Base-by-base conservation (phyloP, 2,888 invertebrate genomes). In the Clistopyga incitator region DNA sequence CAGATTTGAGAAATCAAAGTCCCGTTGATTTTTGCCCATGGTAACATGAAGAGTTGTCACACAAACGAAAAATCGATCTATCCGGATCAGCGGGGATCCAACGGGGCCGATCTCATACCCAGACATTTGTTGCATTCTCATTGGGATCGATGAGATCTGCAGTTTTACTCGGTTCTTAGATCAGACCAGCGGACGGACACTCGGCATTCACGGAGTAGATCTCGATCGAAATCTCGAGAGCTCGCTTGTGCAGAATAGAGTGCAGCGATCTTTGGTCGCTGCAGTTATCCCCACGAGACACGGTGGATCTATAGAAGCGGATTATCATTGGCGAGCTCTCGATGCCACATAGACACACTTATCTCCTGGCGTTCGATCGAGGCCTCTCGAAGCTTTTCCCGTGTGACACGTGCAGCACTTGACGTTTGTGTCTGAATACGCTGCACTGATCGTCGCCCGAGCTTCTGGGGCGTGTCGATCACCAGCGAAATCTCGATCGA, bases 111-210 rank as follows among this genome's bases (percentile, higher is more conserved):
- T 83, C 75, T 29, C 59, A 68, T 54, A 61, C 68, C 15, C 2
- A 18, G n/a, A 45, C 42, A 25, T 56, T 76, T 61, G 42, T 61
- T 52, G 52, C 29, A 42, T 38, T 64, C 45, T 67, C 67, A 50
- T 82, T 82, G 67, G 59, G 59, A 82, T 72, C 82, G 78, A 82
- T 72, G 72, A 72, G 72, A 81, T 82, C 72, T 76, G 59, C 38
- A 52, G 52, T 13, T 67, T 54, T 79, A 18, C 18, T 72, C 72
- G 47, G 47, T 72, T 65, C 50, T 72, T 72, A 59, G 15, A 47
- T 75, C 68, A 25, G 29, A 68, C n/a, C 25, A 45, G 10, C 38
- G 61, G 61, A 65, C 11, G 15, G 29, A 78, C 38, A 38, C 64
- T 64, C 45, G 18, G 76, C 65, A 50, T 70, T 74, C 54, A 65